These are phyloP conservation scores for Siphlonurus alternatus DNA, from an alignment of 2,888 invertebrate genomes.

Conservation along the genomic window DNA sequence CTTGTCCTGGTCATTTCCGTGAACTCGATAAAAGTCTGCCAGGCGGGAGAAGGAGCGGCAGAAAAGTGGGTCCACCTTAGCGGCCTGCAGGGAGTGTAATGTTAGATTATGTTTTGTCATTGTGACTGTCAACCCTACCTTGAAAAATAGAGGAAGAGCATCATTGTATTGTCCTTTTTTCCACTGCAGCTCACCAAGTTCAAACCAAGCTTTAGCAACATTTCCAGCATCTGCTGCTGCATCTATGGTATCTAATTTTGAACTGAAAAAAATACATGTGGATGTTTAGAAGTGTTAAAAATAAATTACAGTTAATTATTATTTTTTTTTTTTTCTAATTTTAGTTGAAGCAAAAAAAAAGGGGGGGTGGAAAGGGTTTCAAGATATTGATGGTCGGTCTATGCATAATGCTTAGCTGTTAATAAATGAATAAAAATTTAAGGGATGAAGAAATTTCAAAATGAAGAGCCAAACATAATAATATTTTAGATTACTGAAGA, in stretches of 20 bases:
- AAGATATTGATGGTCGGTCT: too few species aligned
- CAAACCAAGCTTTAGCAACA: conserved; percentile 34
- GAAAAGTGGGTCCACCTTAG: conserved; percentile 51
- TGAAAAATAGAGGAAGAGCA: conserved; percentile 44
- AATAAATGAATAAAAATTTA: too few species aligned
- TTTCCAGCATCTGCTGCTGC: conserved; percentile 23
- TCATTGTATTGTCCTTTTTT: conserved; percentile 38
- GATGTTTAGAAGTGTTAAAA: too few species aligned
- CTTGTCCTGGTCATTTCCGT: conserved; percentile 46
- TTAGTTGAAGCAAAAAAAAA: too few species aligned
- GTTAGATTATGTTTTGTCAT: not conserved
- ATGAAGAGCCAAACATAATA: too few species aligned
- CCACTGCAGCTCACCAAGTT: conserved; percentile 43
- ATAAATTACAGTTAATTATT: too few species aligned
- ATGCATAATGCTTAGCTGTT: too few species aligned
- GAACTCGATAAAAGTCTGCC: conserved; percentile 52
- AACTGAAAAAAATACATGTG: too few species aligned
- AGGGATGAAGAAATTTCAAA: too few species aligned
- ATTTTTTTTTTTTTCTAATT: too few species aligned
- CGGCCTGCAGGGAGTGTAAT: conserved; percentile 21
- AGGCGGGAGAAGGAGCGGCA: conserved; percentile 56
- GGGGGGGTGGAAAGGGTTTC: too few species aligned
- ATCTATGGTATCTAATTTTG: not conserved
- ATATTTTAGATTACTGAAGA: too few species aligned
- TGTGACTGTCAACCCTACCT: conserved; percentile 21